These are phyloP conservation scores for Ochropacha duplaris DNA, from an alignment of 2,888 invertebrate genomes.

Conservation along the genomic window DNA sequence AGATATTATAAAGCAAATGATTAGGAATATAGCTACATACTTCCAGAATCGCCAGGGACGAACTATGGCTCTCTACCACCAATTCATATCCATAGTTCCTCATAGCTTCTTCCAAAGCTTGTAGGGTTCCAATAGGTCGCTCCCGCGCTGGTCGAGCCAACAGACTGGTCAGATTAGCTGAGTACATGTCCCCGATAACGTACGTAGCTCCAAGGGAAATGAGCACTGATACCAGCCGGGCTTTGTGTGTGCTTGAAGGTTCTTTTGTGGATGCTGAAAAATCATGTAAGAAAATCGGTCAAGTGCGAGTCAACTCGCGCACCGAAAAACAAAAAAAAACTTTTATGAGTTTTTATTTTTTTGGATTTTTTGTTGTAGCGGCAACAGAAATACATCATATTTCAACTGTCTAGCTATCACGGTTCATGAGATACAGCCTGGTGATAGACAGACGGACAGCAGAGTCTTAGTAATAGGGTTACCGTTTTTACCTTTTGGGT, in stretches of 20 bases:
- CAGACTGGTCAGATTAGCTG: constrained; percentile 89
- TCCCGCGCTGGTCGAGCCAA: constrained; percentile 89
- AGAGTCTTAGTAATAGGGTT: no score
- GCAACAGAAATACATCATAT: no score
- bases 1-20: no score
- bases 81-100: constrained; percentile 84
- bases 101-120: constrained; percentile 86
- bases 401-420: no score
- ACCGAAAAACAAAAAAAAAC: no score
- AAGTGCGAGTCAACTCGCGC: no score
- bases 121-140: constrained; percentile 85
- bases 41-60: constrained; percentile 87
- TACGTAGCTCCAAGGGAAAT: constrained; percentile 90
- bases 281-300: no score
- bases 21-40: constrained; percentile 49
- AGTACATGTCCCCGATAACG: constrained; percentile 90
- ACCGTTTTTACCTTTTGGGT: no score
- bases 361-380: no score
- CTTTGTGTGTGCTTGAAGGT: constrained; percentile 85
- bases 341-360: no score
- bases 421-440: no score
- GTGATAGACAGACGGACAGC: no score
- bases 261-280: constrained; percentile 79
- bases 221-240: constrained; percentile 86
- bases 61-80: constrained; percentile 88